Conservation (phyloP, 2,888 invertebrate species). For the Neocrepidodera transversa region DNA sequence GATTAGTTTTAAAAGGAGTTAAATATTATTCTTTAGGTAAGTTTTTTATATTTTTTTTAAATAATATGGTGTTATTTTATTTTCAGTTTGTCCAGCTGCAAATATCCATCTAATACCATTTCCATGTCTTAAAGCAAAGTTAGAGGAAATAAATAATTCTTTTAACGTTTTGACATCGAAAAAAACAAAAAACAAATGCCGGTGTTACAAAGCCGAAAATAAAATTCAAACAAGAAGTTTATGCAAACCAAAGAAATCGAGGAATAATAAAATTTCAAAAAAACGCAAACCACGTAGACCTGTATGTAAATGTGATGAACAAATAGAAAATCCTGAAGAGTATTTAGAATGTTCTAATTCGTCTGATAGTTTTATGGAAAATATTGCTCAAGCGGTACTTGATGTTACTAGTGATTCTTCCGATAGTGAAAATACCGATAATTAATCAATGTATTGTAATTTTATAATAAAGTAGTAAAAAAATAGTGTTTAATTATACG, state of each 20-base stretch:
- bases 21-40: constrained; percentile 39
- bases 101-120: constrained; percentile 41
- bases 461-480: no score
- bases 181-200: not conserved
- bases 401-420: not conserved
- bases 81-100: constrained; percentile 42
- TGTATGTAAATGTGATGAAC: not conserved
- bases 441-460: no score
- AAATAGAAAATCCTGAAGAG: not conserved
- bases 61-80: no score
- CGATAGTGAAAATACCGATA: no score
- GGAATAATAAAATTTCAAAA: not conserved
- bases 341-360: not conserved
- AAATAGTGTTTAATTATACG: no score
- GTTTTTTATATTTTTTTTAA: no score
- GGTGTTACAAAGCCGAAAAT: not conserved
- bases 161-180: constrained; percentile 22
- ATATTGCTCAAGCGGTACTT: not conserved
- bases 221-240: not conserved
- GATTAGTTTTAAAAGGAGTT: constrained; percentile 38
- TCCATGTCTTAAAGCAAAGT: constrained; percentile 38
- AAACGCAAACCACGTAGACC: not conserved
- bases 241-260: not conserved
- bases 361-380: not conserved
- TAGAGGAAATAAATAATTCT: constrained; percentile 37